A percentile compares a stretch with the other conserved stretches of the same genome.
These are phyloP conservation scores for Deroplatys truncata DNA, from an alignment of 2,888 invertebrate species.

Conservation along the genomic window DNA sequence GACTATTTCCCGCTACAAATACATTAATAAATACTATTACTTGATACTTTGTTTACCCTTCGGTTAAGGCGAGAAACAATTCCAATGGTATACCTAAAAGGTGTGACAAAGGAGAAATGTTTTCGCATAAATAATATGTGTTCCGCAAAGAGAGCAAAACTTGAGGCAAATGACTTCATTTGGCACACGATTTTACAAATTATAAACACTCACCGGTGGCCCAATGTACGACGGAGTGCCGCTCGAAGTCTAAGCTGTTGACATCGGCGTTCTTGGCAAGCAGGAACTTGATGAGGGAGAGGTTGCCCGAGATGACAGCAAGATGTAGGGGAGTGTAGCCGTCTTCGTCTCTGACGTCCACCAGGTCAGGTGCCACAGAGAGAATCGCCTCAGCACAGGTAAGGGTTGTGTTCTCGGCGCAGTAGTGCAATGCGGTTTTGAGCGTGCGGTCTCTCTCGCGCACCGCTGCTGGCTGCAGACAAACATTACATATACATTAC, in stretches of 20 bases:
- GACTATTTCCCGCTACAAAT: no score
- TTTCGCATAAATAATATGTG: no score
- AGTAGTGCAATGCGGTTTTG: slow-evolving; percentile 90
- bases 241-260: slow-evolving; percentile 86
- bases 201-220: slow-evolving; percentile 73
- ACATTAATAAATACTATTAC: no score
- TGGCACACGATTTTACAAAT: no score
- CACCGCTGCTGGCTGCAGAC: slow-evolving; percentile 54
- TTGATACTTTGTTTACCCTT: no score
- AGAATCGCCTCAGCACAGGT: slow-evolving; percentile 68
- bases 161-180: no score
- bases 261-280: slow-evolving; percentile 86
- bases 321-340: slow-evolving; percentile 94
- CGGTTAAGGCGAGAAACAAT: no score
- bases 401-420: slow-evolving; percentile 64
- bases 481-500: neutral
- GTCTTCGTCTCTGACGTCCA: slow-evolving; percentile 84
- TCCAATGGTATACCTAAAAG: no score
- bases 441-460: slow-evolving; percentile 74
- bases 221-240: slow-evolving; percentile 96
- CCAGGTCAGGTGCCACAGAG: slow-evolving; percentile 79
- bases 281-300: slow-evolving; percentile 78
- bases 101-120: no score
- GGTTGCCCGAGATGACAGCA: slow-evolving; percentile 90
- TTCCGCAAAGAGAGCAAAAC: no score